These are phyloP conservation scores for Drosophila sp. DNA, from an alignment of 1,140 invertebrate species.

Conservation along the genomic window DNA sequence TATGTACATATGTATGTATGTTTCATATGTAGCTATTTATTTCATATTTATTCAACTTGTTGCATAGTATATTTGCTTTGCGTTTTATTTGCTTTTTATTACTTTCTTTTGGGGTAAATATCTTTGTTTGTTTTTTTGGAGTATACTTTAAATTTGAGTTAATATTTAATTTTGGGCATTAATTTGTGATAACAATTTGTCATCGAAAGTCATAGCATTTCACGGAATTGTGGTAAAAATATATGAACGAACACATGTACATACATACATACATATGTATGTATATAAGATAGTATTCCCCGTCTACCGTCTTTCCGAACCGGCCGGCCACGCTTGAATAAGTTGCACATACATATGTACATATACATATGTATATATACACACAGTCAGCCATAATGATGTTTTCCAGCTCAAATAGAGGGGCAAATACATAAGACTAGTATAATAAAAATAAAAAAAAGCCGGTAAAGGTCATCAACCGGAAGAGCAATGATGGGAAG, in stretches of 20 bases:
- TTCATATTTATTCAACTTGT: background rate
- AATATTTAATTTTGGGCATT: constrained; percentile 38
- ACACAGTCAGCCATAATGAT: background rate
- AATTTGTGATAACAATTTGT: constrained; percentile 27
- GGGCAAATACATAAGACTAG: constrained; percentile 26
- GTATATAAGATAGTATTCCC: background rate
- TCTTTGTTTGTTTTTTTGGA: constrained; percentile 16
- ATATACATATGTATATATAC: background rate
- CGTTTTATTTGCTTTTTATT: constrained; percentile 30
- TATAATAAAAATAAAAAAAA: constrained; percentile 64
- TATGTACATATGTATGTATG: too few relatives aligned
- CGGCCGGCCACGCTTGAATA: constrained; percentile 23
- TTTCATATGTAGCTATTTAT: too few relatives aligned
- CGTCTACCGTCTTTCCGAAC: background rate
- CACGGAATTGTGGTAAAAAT: constrained; percentile 4
- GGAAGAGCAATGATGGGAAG: constrained; percentile 64
- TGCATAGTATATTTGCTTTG: constrained; percentile 7
- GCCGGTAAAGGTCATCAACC: constrained; percentile 82
- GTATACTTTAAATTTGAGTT: constrained; percentile 32
- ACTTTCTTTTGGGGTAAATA: constrained; percentile 35
- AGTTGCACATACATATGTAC: constrained; percentile 11
- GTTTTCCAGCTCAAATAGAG: constrained; percentile 27
- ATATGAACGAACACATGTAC: background rate
- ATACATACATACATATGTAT: background rate
- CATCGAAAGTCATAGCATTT: constrained; percentile 29